These are phyloP conservation scores for Euzetes globulus DNA, from an alignment of 2,888 invertebrate genomes.

Conservation along the genomic window DNA sequence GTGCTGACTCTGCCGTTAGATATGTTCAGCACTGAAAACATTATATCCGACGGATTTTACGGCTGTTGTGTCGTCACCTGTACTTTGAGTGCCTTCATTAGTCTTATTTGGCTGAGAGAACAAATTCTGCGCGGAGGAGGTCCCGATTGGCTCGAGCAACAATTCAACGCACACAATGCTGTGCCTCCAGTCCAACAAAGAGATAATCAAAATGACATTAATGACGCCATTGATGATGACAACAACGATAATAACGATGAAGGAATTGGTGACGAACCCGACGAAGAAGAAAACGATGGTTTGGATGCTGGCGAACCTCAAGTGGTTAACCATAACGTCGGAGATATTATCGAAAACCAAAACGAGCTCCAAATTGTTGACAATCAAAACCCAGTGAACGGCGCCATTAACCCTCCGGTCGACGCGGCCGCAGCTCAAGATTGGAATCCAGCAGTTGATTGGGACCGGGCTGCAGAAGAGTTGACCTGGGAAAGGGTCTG, in stretches of 20 bases:
- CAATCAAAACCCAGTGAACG: conserved; percentile 28
- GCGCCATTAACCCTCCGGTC: conserved; percentile 30
- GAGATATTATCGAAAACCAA: conserved; percentile 43
- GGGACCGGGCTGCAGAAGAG: conserved; percentile 95
- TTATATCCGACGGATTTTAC: conserved; percentile 86
- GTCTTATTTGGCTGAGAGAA: conserved; percentile 92
- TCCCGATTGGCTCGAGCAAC: conserved; percentile 83
- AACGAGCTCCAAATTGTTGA: conserved; percentile 25
- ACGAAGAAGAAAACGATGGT: conserved; percentile 43
- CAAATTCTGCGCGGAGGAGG: conserved; percentile 96
- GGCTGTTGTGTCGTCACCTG: conserved; percentile 95
- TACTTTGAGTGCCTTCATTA: conserved; percentile 90
- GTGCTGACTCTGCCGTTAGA: conserved; percentile 76
- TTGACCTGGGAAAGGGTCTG: conserved; percentile 78
- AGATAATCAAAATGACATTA: conserved; percentile 30
- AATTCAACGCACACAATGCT: conserved; percentile 33
- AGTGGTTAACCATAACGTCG: conserved; percentile 47
- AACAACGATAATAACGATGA: conserved; percentile 41
- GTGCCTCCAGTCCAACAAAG: conserved; percentile 31
- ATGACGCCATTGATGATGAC: conserved; percentile 37
- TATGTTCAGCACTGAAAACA: conserved; percentile 83
- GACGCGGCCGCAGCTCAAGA: conserved; percentile 40
- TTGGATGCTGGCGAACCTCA: conserved; percentile 35
- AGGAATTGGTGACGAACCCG: conserved; percentile 43
- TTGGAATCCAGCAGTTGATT: conserved; percentile 92